phyloP scores from a whole-genome alignment of 1,140 invertebrate species.

The Trichonephila clavipes region DNA sequence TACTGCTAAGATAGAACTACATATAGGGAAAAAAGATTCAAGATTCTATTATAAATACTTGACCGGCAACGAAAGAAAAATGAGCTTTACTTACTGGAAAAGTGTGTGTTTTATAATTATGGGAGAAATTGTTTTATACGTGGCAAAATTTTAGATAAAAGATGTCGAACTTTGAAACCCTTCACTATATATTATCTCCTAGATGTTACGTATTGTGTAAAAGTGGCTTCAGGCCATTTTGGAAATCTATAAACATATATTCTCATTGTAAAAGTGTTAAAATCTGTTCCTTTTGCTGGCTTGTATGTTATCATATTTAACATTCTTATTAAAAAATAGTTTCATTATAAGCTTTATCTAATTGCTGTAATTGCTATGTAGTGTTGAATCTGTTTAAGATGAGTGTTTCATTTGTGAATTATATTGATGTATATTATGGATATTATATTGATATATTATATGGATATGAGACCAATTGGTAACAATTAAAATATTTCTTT shows the following conservation, averaged over 20 bases:
- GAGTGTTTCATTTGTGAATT: slow-evolving; percentile 37
- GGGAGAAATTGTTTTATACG: slow-evolving; percentile 49
- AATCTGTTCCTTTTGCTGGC: slow-evolving; percentile 20
- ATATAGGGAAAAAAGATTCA: neutral
- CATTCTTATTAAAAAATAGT: slow-evolving; percentile 19
- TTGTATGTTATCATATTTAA: neutral
- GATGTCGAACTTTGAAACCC: slow-evolving; percentile 8
- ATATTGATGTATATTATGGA: slow-evolving; percentile 11
- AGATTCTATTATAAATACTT: neutral
- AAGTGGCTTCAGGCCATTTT: neutral
- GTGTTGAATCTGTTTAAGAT: slow-evolving; percentile 26
- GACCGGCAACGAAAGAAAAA: slow-evolving; percentile 52
- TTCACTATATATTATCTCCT: neutral
- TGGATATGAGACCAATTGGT: slow-evolving; percentile 37
- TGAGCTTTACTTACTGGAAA: slow-evolving; percentile 42
- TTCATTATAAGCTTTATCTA: slow-evolving; percentile 34
- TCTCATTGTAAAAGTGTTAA: neutral
- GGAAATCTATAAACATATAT: neutral
- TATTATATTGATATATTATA: slow-evolving; percentile 45
- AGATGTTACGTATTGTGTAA: neutral
- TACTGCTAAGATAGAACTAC: neutral
- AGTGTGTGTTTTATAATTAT: slow-evolving; percentile 39
- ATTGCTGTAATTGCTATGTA: slow-evolving; percentile 50
- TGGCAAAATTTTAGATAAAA: slow-evolving; percentile 36
- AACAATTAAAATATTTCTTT: slow-evolving; percentile 55